Evolutionary conservation across 1,140 invertebrate species (phyloP), one percentile per base, ranked within the genome.

Genomic region (Calephelis nemesis): DNA sequence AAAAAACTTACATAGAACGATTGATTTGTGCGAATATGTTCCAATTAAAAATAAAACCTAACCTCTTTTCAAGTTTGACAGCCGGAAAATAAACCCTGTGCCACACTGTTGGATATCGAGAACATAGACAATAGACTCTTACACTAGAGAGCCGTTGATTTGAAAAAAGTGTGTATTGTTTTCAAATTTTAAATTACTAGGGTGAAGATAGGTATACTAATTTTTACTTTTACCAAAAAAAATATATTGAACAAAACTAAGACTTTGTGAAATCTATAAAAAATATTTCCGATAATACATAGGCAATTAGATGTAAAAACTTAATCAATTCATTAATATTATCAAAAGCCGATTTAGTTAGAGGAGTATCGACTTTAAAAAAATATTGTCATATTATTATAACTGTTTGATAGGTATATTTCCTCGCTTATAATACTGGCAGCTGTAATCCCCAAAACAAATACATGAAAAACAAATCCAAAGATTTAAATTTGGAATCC

Each of bases 1-100:
- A 79, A 83, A 78, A 82, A 76, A 74, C 74, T 67, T 73, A 65
- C 10, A 60, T 6, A 30, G 30, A 63, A 74, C 77, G 82, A 82
- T 83, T 81, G 83, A 85, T 83, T 77, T 65, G 70, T 52, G 73
- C 70, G 83, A 88, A 88, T 88, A 87, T 88, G 86, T 87, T 87
- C 83, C 84, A 88, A 88, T 88, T 88, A 87, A 85, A 83, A 83
- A 73, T 69, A 69, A 47, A 75, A 76, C 48, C 49, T 64, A 62
- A 70, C 70, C 73, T 69, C 69, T 68, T 67, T 75, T 80, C 67
- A 76, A 74, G 71, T 62, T 63, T 75, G 74, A 73, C 74, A 73
- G 72, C 70, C 71, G 76, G 75, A 75, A 79, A 78, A 75, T 74
- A 69, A 72, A 10, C 75, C 68, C 69, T 74, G 58, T 69, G 71